Conservation (phyloP, 2,888 invertebrate genomes). For the Lasioglossum vierecki region DNA sequence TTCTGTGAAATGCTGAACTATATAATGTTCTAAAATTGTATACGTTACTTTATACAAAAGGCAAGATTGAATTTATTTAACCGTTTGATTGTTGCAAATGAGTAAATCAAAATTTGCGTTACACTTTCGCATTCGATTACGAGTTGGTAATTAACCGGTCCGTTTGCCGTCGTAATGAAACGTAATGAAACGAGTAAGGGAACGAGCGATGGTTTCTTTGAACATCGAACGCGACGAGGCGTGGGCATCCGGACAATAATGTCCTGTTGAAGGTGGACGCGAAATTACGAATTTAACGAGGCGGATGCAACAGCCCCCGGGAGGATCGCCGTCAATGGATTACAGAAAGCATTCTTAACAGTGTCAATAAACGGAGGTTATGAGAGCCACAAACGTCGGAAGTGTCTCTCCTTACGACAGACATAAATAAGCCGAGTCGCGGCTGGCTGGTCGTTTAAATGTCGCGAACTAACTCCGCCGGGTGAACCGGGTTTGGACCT, state of each 20-base stretch:
- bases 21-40: neutral
- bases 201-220: slow-evolving; percentile 25
- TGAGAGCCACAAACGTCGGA: slow-evolving; percentile 72
- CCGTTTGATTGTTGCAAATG: neutral
- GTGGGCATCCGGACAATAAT: slow-evolving; percentile 37
- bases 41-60: neutral
- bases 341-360: slow-evolving; percentile 69
- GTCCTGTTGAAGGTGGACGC: slow-evolving; percentile 23
- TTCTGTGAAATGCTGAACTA: neutral
- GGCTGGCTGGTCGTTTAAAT: slow-evolving; percentile 68
- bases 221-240: slow-evolving; percentile 17
- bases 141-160: neutral
- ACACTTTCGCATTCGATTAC: neutral
- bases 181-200: slow-evolving; percentile 3
- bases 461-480: slow-evolving; percentile 56
- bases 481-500: slow-evolving; percentile 29
- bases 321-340: slow-evolving; percentile 54
- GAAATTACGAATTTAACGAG: slow-evolving; percentile 56
- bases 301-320: slow-evolving; percentile 35
- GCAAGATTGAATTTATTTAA: neutral
- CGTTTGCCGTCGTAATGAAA: neutral
- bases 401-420: slow-evolving; percentile 72
- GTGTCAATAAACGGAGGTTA: slow-evolving; percentile 73
- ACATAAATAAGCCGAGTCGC: slow-evolving; percentile 67
- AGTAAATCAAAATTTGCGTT: neutral